Conservation (phyloP, 2,888 invertebrate genomes). For the Cremastobaeus sp. region DNA sequence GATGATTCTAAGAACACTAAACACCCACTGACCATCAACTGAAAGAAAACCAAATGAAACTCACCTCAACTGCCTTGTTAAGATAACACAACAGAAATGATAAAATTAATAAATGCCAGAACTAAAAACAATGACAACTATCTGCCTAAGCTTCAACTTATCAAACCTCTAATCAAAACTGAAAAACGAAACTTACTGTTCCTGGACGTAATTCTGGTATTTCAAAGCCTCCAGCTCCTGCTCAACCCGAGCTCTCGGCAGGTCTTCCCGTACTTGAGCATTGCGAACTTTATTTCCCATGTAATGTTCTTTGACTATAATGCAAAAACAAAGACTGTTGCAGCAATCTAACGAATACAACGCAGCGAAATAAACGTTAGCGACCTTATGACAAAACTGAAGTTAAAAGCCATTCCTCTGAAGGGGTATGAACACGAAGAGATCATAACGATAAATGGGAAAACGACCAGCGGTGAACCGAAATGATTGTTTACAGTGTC, state of each 20-base stretch:
- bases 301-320: constrained; percentile 85
- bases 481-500: constrained; percentile 4
- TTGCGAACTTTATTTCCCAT: constrained; percentile 87
- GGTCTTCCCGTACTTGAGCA: constrained; percentile 87
- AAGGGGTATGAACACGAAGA: neutral
- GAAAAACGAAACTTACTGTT: constrained; percentile 80
- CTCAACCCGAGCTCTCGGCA: constrained; percentile 86
- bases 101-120: neutral
- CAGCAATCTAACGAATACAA: too few relatives aligned
- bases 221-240: constrained; percentile 84
- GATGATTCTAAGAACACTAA: too few relatives aligned
- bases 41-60: neutral
- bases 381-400: neutral
- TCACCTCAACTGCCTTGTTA: constrained; percentile 37
- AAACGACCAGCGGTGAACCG: neutral
- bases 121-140: neutral
- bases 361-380: too few relatives aligned
- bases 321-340: constrained; percentile 41
- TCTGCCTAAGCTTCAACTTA: too few relatives aligned
- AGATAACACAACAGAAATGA: constrained; percentile 8
- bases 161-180: too few relatives aligned
- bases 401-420: neutral
- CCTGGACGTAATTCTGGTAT: constrained; percentile 81
- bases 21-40: neutral
- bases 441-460: neutral